phyloP scores from a whole-genome alignment of 2,888 invertebrate species.

The Glaucopsyche alexis region DNA sequence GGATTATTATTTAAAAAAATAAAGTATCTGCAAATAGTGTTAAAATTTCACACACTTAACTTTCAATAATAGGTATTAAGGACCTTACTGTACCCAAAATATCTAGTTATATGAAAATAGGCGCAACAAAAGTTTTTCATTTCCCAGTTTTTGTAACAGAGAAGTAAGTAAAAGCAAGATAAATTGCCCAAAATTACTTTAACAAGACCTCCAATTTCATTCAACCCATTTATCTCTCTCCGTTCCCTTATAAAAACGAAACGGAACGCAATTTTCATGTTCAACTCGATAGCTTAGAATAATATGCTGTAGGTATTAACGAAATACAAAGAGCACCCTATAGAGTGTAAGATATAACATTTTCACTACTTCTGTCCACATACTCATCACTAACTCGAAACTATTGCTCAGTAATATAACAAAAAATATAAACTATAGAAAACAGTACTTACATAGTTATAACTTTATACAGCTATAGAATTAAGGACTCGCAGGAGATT shows the following conservation, averaged over 20 bases:
- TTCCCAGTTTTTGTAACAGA: constrained; percentile 3
- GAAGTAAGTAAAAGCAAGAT: constrained; percentile 32
- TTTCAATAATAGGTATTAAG: no score
- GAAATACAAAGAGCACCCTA: constrained; percentile 44
- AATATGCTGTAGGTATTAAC: constrained; percentile 72
- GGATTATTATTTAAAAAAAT: no score
- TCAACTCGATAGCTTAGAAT: constrained; percentile 78
- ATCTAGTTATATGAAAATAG: not conserved
- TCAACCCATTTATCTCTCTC: constrained; percentile 42
- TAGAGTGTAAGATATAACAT: not conserved
- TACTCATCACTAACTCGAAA: not conserved
- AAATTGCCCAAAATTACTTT: constrained; percentile 49
- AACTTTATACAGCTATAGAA: no score
- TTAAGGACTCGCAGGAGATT: no score
- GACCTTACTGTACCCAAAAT: no score
- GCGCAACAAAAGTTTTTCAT: not conserved
- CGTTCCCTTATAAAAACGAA: constrained; percentile 69
- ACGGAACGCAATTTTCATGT: constrained; percentile 75
- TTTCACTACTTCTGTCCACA: not conserved
- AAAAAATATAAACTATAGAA: no score
- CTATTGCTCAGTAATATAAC: not conserved
- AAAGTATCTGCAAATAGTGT: no score
- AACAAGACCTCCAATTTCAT: constrained; percentile 52
- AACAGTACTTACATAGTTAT: no score
- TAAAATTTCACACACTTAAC: no score